These are phyloP conservation scores for Chelonus insularis DNA, from an alignment of 1,140 invertebrate species.

Conservation along the genomic window DNA sequence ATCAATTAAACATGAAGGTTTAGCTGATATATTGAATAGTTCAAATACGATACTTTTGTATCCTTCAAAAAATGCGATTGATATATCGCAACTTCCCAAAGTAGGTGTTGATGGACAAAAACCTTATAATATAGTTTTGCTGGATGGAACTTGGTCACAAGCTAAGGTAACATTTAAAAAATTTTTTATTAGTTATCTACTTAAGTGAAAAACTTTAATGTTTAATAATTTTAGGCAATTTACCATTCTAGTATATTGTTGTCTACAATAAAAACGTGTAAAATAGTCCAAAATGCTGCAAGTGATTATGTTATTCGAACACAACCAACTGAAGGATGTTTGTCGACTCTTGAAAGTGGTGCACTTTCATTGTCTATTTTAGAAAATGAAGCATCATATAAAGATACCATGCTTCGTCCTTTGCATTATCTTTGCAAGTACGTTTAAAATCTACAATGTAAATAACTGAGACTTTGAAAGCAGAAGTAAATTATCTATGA, in stretches of 20 bases:
- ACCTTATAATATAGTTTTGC: constrained; percentile 79
- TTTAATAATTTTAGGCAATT: constrained; percentile 63
- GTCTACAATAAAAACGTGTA: constrained; percentile 72
- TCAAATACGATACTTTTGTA: constrained; percentile 80
- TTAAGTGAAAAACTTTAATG: neutral
- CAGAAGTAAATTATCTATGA: too few species aligned
- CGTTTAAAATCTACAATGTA: constrained; percentile 13
- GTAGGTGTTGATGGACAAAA: constrained; percentile 46
- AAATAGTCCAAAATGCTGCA: constrained; percentile 69
- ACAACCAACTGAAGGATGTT: constrained; percentile 86
- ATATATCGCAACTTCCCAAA: constrained; percentile 61
- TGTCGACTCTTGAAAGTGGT: constrained; percentile 90
- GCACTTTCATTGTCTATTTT: constrained; percentile 79
- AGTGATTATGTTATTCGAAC: constrained; percentile 92
- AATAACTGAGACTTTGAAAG: too few species aligned
- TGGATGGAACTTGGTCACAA: constrained; percentile 95
- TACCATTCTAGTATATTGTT: constrained; percentile 74
- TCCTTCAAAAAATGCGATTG: constrained; percentile 73
- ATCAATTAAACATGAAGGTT: constrained; percentile 66
- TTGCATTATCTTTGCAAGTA: constrained; percentile 79
- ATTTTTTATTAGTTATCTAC: neutral
- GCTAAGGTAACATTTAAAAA: constrained; percentile 70
- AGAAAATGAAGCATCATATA: constrained; percentile 71
- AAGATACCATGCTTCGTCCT: constrained; percentile 73
- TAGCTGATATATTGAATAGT: constrained; percentile 69